phyloP scores from a whole-genome alignment of 2,797 vertebrate genomes.

The Takifugu ocellatus region DNA sequence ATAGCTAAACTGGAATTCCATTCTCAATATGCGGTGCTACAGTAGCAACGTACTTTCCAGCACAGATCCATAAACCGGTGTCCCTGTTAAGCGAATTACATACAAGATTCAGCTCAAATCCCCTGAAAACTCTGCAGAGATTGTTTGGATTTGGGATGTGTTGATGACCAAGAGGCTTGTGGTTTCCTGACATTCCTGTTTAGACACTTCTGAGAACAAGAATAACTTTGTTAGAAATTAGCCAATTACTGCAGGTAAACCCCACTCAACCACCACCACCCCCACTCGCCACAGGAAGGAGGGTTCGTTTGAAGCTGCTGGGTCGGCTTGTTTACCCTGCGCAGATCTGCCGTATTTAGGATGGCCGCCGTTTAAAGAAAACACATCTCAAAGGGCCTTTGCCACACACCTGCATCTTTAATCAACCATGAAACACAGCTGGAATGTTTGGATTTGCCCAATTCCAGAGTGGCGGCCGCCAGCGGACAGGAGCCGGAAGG shows the following conservation, averaged over 20 bases:
- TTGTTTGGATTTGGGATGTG: constrained; percentile 42
- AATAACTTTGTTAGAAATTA: constrained; percentile 61
- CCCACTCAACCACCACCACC: background rate
- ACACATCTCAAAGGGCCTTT: constrained; percentile 62
- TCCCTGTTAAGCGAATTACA: constrained; percentile 18
- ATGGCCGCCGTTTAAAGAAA: constrained; percentile 58
- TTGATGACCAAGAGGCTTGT: constrained; percentile 31
- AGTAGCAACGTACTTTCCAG: constrained; percentile 23
- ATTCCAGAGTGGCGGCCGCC: constrained; percentile 44
- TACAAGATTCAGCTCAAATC: constrained; percentile 12
- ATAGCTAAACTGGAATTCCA: constrained; percentile 19
- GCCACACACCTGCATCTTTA: constrained; percentile 63
- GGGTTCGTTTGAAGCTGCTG: constrained; percentile 61
- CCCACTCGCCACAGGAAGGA: constrained; percentile 50
- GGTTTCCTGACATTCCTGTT: constrained; percentile 53
- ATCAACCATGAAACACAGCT: constrained; percentile 55
- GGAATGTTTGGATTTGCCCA: constrained; percentile 65
- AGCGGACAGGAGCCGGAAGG: constrained; percentile 4
- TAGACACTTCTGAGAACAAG: constrained; percentile 50
- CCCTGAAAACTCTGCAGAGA: constrained; percentile 34
- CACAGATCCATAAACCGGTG: constrained; percentile 13
- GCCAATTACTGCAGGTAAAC: constrained; percentile 53
- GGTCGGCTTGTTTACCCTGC: constrained; percentile 67
- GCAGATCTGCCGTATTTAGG: constrained; percentile 62
- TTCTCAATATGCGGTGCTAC: constrained; percentile 24